phyloP scores from a whole-genome alignment of 2,888 invertebrate species.

The Apotomis turbidana region DNA sequence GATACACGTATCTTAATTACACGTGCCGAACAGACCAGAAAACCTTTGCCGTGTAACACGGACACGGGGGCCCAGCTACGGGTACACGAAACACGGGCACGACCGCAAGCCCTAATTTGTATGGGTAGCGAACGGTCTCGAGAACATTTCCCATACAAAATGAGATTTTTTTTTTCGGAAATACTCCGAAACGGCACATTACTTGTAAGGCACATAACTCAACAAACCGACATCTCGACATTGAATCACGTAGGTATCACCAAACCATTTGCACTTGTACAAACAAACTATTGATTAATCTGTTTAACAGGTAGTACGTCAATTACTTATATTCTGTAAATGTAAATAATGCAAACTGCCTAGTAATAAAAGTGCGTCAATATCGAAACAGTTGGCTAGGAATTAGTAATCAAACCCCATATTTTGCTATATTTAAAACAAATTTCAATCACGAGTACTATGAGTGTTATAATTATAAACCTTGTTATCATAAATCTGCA shows the following conservation, averaged over 20 bases:
- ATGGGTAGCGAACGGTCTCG: too few species aligned
- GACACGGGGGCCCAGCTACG: too few species aligned
- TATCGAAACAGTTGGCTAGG: constrained; percentile 29
- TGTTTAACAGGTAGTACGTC: constrained; percentile 17
- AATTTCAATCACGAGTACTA: background rate
- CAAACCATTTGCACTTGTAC: constrained; percentile 17
- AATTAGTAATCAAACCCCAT: constrained; percentile 18
- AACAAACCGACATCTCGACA: constrained; percentile 19
- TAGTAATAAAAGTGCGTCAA: constrained; percentile 30
- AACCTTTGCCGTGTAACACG: too few species aligned
- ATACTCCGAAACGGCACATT: too few species aligned
- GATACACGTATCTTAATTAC: too few species aligned
- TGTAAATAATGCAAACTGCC: constrained; percentile 1
- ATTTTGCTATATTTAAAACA: background rate
- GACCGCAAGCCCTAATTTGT: too few species aligned
- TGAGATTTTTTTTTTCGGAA: too few species aligned
- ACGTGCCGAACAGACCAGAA: too few species aligned
- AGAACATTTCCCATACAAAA: too few species aligned
- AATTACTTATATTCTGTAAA: constrained; percentile 20
- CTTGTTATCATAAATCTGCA: background rate
- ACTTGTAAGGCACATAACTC: background rate
- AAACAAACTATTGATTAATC: constrained; percentile 19
- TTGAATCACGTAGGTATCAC: constrained; percentile 1
- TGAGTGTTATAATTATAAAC: background rate
- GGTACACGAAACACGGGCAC: too few species aligned